A percentile compares a stretch with the other conserved stretches of the same genome.
Evolutionary conservation across 2,113 vertebrate species (phyloP).

Genomic region (Sclerurus mexicanus): DNA sequence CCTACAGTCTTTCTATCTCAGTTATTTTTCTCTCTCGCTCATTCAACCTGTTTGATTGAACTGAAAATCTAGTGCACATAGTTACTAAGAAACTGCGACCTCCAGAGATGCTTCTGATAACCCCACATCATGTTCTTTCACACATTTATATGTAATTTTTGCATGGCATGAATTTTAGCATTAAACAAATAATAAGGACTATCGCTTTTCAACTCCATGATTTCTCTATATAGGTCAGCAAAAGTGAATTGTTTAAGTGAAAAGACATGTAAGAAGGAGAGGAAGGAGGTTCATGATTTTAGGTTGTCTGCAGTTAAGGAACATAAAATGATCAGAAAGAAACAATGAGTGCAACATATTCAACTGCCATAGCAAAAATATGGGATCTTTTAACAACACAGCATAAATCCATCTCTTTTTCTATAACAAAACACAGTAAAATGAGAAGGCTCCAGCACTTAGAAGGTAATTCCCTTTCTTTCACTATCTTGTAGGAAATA

Average conservation of each 20-base stretch:
- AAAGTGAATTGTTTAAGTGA: background rate
- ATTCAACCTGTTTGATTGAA: background rate
- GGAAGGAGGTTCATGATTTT: background rate
- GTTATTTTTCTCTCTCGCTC: background rate
- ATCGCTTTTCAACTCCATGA: background rate
- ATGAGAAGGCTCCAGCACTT: background rate
- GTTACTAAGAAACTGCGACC: background rate
- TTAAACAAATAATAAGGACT: background rate
- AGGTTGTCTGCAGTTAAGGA: background rate
- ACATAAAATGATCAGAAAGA: background rate
- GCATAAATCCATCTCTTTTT: background rate
- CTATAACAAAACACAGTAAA: background rate
- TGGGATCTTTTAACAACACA: background rate
- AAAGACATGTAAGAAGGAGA: background rate
- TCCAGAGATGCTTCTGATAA: background rate
- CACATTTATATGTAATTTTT: background rate
- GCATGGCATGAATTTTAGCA: background rate
- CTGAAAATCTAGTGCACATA: background rate
- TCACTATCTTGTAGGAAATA: background rate
- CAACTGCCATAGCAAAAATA: background rate
- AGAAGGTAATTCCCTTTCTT: slow-evolving; percentile 12
- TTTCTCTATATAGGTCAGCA: background rate
- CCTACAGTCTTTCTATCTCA: background rate
- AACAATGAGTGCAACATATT: background rate
- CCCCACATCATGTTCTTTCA: background rate